A percentile compares a stretch with the other conserved stretches of the same genome.
Evolutionary conservation across 2,888 invertebrate species (phyloP).

Genomic region (Empis livida): DNA sequence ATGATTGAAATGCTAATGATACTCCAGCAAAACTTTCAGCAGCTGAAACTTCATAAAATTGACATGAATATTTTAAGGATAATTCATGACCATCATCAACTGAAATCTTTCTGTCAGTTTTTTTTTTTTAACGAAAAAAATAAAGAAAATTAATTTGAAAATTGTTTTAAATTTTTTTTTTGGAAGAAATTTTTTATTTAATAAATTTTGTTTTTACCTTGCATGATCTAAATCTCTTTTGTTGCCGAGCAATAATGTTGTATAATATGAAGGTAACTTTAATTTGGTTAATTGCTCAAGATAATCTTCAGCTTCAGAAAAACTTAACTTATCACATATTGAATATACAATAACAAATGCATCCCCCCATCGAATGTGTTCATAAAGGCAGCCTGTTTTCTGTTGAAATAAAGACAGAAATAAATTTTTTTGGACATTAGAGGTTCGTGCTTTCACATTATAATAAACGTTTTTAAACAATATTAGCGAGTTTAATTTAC

Average conservation of each 20-base stretch:
- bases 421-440: no score
- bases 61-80: constrained; percentile 63
- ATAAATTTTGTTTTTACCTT: constrained; percentile 40
- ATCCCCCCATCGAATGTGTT: constrained; percentile 70
- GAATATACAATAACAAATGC: constrained; percentile 73
- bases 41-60: constrained; percentile 75
- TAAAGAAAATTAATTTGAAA: no score
- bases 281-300: constrained; percentile 57
- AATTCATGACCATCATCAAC: constrained; percentile 70
- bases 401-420: constrained; percentile 3
- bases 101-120: constrained; percentile 48
- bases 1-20: constrained; percentile 64
- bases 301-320: constrained; percentile 58
- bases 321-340: constrained; percentile 62
- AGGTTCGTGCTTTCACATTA: no score
- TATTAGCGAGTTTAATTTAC: no score
- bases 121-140: constrained; percentile 20
- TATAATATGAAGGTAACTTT: constrained; percentile 61
- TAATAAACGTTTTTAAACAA: no score
- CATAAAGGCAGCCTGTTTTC: constrained; percentile 61
- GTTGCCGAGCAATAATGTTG: constrained; percentile 65
- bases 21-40: constrained; percentile 73
- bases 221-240: constrained; percentile 70
- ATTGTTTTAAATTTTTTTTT: no score
- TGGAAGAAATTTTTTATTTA: not conserved